phyloP scores from a whole-genome alignment of 1,140 invertebrate genomes.

The Zaprionus inermis region DNA sequence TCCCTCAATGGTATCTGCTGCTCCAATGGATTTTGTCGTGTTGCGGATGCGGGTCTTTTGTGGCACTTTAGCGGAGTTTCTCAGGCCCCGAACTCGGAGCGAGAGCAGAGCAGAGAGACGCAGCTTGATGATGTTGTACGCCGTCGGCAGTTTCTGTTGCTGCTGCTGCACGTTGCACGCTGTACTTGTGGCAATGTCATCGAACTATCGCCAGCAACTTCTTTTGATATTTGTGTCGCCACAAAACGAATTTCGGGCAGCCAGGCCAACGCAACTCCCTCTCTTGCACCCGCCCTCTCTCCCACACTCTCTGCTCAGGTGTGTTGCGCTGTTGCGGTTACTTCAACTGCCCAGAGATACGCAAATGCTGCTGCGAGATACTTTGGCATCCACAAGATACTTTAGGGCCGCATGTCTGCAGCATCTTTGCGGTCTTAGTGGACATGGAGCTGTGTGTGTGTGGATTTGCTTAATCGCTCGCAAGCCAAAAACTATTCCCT shows the following conservation, averaged over 20 bases:
- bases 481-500: constrained; percentile 49
- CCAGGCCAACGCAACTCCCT: constrained; percentile 36
- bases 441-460: constrained; percentile 30
- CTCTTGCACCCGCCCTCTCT: constrained; percentile 10
- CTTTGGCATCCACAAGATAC: constrained; percentile 44
- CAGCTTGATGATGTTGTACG: constrained; percentile 58
- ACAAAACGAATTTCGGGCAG: constrained; percentile 28
- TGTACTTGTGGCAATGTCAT: constrained; percentile 68
- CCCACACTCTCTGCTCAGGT: constrained; percentile 27
- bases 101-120: constrained; percentile 21
- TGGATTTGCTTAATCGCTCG: constrained; percentile 51
- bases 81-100: constrained; percentile 30
- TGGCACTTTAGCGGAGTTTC: constrained; percentile 51
- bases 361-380: constrained; percentile 7
- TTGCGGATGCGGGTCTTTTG: constrained; percentile 51
- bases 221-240: constrained; percentile 40
- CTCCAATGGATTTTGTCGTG: constrained; percentile 29
- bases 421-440: constrained; percentile 32
- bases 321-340: constrained; percentile 55
- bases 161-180: constrained; percentile 32
- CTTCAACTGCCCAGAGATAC: constrained; percentile 46
- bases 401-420: constrained; percentile 45
- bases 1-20: background rate
- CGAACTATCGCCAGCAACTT: constrained; percentile 68
- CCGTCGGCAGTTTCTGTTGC: constrained; percentile 13